These are phyloP conservation scores for Aplidium turbinatum DNA, from an alignment of 23 tunicate species.

Conservation along the genomic window DNA sequence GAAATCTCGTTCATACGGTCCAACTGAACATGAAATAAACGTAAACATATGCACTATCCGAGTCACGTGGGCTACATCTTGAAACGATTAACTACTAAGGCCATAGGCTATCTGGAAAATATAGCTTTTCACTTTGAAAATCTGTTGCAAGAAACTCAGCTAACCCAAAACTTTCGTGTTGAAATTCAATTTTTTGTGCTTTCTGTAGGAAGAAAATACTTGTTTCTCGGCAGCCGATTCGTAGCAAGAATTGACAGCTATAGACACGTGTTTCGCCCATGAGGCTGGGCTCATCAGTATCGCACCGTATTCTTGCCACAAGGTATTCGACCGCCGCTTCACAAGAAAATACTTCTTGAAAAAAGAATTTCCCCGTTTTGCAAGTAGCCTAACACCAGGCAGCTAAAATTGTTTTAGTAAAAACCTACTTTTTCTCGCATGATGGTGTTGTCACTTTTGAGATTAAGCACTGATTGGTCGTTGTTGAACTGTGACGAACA, in stretches of 20 bases:
- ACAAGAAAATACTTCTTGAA: no score
- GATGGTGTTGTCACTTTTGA: conserved; percentile 62
- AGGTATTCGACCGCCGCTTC: no score
- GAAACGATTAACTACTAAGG: neutral
- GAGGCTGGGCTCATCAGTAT: no score
- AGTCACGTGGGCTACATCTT: neutral
- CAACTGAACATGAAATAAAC: conserved; percentile 37
- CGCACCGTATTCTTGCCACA: no score
- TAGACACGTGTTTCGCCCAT: no score
- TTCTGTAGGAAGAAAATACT: no score
- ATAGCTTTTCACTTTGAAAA: no score
- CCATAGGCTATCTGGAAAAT: neutral
- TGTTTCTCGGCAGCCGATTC: no score
- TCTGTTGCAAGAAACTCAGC: neutral
- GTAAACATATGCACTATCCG: neutral
- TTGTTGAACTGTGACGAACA: conserved; percentile 38
- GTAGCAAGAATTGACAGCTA: no score
- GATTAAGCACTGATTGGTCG: conserved; percentile 53
- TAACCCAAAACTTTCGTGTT: neutral
- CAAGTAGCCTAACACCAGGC: neutral
- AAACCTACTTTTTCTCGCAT: conserved; percentile 81
- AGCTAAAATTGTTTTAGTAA: neutral
- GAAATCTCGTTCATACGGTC: conserved; percentile 87
- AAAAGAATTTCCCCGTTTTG: no score
- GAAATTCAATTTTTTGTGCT: no score